Conservation (phyloP, 1,140 invertebrate species). For the Maconellicoccus hirsutus region DNA sequence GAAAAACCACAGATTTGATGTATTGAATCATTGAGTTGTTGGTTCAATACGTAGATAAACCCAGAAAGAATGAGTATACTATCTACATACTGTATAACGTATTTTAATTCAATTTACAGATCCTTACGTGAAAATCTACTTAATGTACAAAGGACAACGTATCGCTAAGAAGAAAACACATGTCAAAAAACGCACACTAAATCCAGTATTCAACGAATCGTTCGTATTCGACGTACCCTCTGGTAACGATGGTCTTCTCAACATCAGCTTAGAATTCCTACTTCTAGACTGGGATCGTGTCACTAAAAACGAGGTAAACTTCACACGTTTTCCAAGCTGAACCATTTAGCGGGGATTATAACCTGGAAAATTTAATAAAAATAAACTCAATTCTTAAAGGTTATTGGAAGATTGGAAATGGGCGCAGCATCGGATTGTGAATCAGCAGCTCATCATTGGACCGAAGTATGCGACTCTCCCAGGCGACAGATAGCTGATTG, state of each 20-base stretch:
- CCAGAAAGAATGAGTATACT: too few species aligned
- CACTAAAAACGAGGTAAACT: constrained; percentile 95
- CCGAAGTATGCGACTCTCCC: constrained; percentile 90
- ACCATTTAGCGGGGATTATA: too few species aligned
- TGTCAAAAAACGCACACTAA: constrained; percentile 93
- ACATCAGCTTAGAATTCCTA: constrained; percentile 82
- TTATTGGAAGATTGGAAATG: constrained; percentile 86
- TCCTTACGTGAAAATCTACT: constrained; percentile 92
- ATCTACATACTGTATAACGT: too few species aligned
- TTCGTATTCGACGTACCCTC: constrained; percentile 76
- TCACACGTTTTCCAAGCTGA: constrained; percentile 28
- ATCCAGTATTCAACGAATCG: constrained; percentile 97
- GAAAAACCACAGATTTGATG: too few species aligned
- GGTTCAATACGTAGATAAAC: too few species aligned
- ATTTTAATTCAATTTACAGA: too few species aligned
- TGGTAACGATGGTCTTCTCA: constrained; percentile 67
- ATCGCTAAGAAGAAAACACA: constrained; percentile 99
- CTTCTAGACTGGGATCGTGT: constrained; percentile 94
- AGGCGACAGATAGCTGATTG: constrained; percentile 94
- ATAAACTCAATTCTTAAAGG: constrained; percentile 42
- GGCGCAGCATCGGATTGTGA: constrained; percentile 56
- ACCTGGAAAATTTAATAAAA: not conserved
- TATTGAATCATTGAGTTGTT: too few species aligned
- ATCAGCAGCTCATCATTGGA: constrained; percentile 85
- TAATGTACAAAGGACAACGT: constrained; percentile 90